phyloP scores from a whole-genome alignment of 2,797 vertebrate species.

The Gobio occitaniae region DNA sequence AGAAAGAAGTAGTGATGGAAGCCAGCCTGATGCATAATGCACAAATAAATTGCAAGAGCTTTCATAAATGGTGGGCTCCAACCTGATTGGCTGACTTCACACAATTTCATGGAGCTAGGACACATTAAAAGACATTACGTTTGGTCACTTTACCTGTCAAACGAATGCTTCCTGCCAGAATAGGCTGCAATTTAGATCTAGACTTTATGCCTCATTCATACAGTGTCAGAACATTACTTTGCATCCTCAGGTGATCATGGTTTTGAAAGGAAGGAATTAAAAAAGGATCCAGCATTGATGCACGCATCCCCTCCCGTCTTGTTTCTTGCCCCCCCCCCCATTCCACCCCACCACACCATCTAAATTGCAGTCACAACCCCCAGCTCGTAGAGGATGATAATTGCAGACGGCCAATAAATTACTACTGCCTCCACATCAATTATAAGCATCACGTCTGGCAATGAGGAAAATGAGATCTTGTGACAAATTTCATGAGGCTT shows the following conservation, averaged over 20 bases:
- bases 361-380: conserved; percentile 89
- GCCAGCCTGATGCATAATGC: neutral
- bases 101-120: neutral
- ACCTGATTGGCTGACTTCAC: neutral
- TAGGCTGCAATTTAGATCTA: neutral
- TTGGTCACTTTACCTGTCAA: conserved; percentile 19
- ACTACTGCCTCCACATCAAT: conserved; percentile 89
- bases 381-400: conserved; percentile 85
- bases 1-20: neutral
- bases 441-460: conserved; percentile 88
- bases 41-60: neutral
- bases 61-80: neutral
- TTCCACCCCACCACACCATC: conserved; percentile 64
- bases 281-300: conserved; percentile 67
- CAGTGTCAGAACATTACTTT: conserved; percentile 69
- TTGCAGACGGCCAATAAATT: conserved; percentile 88
- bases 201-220: conserved; percentile 49
- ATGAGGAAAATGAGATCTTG: conserved; percentile 88
- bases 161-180: neutral
- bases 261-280: conserved; percentile 30
- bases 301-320: conserved; percentile 54
- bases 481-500: conserved; percentile 86
- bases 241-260: conserved; percentile 68
- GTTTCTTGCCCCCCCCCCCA: conserved; percentile 8
- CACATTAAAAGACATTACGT: neutral